These are phyloP conservation scores for Antedon mediterranea DNA, from an alignment of 53 echinoderm and acorn worm species.

Conservation along the genomic window DNA sequence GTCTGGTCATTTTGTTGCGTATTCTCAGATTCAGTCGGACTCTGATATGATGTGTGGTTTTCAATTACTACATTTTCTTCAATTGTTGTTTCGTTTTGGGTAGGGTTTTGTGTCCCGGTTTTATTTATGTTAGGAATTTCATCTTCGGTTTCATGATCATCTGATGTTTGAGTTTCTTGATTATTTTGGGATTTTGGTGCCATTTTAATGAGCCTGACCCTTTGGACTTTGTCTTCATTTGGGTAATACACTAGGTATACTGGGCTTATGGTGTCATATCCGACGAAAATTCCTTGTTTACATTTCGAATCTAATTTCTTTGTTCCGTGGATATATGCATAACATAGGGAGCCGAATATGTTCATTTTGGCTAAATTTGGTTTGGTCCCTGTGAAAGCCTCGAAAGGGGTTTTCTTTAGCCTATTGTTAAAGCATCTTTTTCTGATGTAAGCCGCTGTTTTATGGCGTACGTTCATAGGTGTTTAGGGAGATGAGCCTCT, in stretches of 20 bases:
- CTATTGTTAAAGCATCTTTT: slow-evolving; percentile 24
- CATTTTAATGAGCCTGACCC: slow-evolving; percentile 8
- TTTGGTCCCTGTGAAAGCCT: slow-evolving; percentile 19
- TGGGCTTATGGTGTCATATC: slow-evolving; percentile 22
- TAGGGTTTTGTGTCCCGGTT: no score
- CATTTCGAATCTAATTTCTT: slow-evolving; percentile 24
- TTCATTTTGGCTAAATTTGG: slow-evolving; percentile 18
- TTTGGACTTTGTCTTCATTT: slow-evolving; percentile 3
- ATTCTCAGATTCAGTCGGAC: background rate
- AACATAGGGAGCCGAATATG: slow-evolving; percentile 16
- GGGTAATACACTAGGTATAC: slow-evolving; percentile 20
- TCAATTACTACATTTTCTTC: background rate
- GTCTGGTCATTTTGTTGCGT: background rate
- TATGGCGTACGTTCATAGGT: slow-evolving; percentile 30
- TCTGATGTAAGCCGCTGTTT: slow-evolving; percentile 18
- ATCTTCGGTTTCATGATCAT: background rate
- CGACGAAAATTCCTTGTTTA: slow-evolving; percentile 14
- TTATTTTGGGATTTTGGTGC: background rate
- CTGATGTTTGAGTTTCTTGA: background rate
- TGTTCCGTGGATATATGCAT: slow-evolving; percentile 14
- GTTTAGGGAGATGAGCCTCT: slow-evolving; percentile 19
- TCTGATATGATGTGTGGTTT: background rate
- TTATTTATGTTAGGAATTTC: no score
- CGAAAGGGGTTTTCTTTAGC: background rate
- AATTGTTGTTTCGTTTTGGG: no score